Evolutionary conservation across 2,113 vertebrate species (phyloP), one percentile per base, ranked within the genome.

Genomic region (rat (Rattus norvegicus)): DNA sequence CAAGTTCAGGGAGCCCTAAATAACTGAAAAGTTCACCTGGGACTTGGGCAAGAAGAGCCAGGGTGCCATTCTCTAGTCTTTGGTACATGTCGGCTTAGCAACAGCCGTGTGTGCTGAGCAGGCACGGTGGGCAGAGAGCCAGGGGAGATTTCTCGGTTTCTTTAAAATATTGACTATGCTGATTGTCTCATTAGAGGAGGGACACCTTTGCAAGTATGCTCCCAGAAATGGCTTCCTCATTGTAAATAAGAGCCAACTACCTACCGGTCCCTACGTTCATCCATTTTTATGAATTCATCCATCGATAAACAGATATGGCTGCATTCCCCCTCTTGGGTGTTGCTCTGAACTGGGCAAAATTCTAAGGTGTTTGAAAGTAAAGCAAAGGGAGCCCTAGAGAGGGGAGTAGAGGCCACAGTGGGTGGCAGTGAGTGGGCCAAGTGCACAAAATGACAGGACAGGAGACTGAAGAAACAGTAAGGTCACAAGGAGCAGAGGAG

Each of bases 1-100:
- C 26, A 88, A 81, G 47, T 28, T 69, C 75, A 89, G 65, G 52
- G 33, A 94, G 49, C 28, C 49, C 80, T 83, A n/a, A 39, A 39
- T 2, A 76, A 10, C 75, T 95, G 12, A 24, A 52, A 84, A 86
- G 79, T 95, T 98, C 92, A 97, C 97, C 96, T 97, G 94, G 86
- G 96, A 93, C 81, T 95, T 88, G 47, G 96, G 70, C 56, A 96
- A 88, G 90, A 96, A 0, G 43, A 93, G 69, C 36, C 86, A 47
- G 90, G 97, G 85, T 59, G 76, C 63, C 90, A 92, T n/a, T 89
- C 49, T 96, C 93, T 93, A 95, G 33, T 97, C 95, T 96, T 80
- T 97, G 88, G 56, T 0, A 6, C 67, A 16, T 92, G 75, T 56
- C 24, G 92, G 90, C 73, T 93, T 90, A 94, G 92, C 54, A 93